phyloP scores from a whole-genome alignment of 2,888 invertebrate genomes.

The Ophioninae sp. region DNA sequence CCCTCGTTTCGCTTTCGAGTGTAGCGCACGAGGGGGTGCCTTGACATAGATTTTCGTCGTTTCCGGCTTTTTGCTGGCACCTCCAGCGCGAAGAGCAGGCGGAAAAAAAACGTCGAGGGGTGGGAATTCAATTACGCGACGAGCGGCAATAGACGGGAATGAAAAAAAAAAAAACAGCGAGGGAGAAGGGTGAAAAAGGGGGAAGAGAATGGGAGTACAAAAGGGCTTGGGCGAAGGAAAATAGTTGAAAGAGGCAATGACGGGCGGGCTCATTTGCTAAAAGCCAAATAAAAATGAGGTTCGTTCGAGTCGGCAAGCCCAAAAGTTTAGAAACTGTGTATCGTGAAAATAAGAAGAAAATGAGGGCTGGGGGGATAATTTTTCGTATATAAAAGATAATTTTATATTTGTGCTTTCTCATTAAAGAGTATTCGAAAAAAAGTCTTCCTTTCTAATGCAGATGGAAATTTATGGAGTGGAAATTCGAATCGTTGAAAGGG shows the following conservation, averaged over 20 bases:
- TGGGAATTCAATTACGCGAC: slow-evolving; percentile 73
- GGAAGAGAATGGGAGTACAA: slow-evolving; percentile 5
- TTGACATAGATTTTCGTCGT: slow-evolving; percentile 62
- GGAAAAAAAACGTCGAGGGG: slow-evolving; percentile 67
- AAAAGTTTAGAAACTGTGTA: neutral
- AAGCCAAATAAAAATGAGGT: neutral
- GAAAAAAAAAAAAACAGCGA: neutral
- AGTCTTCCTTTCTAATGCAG: neutral
- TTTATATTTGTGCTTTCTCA: neutral
- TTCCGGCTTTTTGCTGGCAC: slow-evolving; percentile 14
- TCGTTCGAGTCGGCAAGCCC: neutral
- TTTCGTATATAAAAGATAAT: neutral
- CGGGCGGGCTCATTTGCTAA: neutral
- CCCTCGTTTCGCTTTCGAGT: slow-evolving; percentile 24
- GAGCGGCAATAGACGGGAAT: neutral
- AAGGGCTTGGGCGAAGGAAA: neutral
- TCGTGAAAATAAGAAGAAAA: too few species aligned
- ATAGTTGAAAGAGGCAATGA: slow-evolving; percentile 13
- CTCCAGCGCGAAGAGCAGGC: slow-evolving; percentile 23
- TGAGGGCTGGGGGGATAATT: neutral
- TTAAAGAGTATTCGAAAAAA: neutral
- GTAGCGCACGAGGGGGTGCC: slow-evolving; percentile 47
- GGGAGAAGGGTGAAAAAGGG: slow-evolving; percentile 4
- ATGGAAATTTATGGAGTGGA: neutral
- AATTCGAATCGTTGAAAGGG: neutral